phyloP scores from a whole-genome alignment of 1,140 invertebrate species.

The Achroia grisella region DNA sequence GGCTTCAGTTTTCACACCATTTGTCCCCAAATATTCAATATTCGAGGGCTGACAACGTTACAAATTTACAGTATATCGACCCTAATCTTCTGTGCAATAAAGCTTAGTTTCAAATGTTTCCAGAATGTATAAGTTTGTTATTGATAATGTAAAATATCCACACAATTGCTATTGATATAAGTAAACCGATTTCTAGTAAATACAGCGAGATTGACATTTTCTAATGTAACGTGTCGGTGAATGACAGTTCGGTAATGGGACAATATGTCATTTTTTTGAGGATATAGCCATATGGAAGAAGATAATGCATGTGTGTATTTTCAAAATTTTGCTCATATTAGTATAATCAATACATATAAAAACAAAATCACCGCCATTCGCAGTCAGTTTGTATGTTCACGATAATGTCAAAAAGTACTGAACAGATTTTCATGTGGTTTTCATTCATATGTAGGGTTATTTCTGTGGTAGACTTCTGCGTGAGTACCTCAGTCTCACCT shows the following conservation, averaged over 20 bases:
- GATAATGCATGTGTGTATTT: too few species aligned
- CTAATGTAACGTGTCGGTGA: conserved; percentile 8
- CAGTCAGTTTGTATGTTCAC: too few species aligned
- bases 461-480: too few species aligned
- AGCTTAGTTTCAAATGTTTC: conserved; percentile 3
- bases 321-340: too few species aligned
- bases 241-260: conserved; percentile 9
- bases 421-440: too few species aligned
- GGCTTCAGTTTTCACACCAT: conserved; percentile 33
- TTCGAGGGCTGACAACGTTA: conserved; percentile 7
- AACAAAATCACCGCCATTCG: too few species aligned
- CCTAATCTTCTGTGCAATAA: conserved; percentile 8
- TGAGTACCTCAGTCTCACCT: too few species aligned
- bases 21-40: conserved; percentile 32
- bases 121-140: conserved; percentile 3
- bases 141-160: conserved; percentile 11
- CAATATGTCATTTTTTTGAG: conserved; percentile 2
- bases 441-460: too few species aligned
- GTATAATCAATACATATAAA: too few species aligned
- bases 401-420: too few species aligned
- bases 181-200: conserved; percentile 8
- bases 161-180: conserved; percentile 15
- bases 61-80: neutral
- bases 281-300: neutral
- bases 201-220: conserved; percentile 9